phyloP scores from a whole-genome alignment of 1,140 invertebrate genomes.

The Nomia melanderi region DNA sequence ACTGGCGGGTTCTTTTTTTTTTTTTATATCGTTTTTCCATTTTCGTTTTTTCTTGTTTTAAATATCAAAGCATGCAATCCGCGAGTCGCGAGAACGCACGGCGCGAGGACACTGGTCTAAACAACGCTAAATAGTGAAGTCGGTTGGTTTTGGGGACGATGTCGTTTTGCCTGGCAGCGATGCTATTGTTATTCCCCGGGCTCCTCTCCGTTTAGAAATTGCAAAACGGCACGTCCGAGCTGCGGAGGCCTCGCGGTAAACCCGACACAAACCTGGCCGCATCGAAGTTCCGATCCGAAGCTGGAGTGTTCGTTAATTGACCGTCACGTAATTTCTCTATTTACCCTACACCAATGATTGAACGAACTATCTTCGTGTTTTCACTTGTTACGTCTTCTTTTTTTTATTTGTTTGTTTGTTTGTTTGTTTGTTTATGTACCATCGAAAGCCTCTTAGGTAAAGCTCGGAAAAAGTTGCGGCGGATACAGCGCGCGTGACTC shows the following conservation, averaged over 20 bases:
- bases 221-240: slow-evolving; percentile 42
- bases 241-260: slow-evolving; percentile 36
- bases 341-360: slow-evolving; percentile 3
- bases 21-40: slow-evolving; percentile 25
- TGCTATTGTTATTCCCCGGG: background rate
- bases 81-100: background rate
- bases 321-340: slow-evolving; percentile 27
- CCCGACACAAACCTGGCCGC: slow-evolving; percentile 11
- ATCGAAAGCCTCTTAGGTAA: slow-evolving; percentile 26
- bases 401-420: too few species aligned
- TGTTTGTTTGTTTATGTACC: background rate
- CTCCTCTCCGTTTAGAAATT: slow-evolving; percentile 4
- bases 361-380: background rate
- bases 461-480: slow-evolving; percentile 10
- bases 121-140: slow-evolving; percentile 35
- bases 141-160: slow-evolving; percentile 12
- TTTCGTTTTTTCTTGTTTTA: slow-evolving; percentile 25
- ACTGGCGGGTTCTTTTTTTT: too few species aligned
- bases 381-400: too few species aligned
- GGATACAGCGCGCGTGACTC: slow-evolving; percentile 10
- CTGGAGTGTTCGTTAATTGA: slow-evolving; percentile 36
- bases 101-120: slow-evolving; percentile 10
- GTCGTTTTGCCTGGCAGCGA: slow-evolving; percentile 43
- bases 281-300: background rate
- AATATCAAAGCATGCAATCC: slow-evolving; percentile 52